Base-by-base conservation (phyloP, 2,888 invertebrate genomes). In the Drosophila anceps region DNA sequence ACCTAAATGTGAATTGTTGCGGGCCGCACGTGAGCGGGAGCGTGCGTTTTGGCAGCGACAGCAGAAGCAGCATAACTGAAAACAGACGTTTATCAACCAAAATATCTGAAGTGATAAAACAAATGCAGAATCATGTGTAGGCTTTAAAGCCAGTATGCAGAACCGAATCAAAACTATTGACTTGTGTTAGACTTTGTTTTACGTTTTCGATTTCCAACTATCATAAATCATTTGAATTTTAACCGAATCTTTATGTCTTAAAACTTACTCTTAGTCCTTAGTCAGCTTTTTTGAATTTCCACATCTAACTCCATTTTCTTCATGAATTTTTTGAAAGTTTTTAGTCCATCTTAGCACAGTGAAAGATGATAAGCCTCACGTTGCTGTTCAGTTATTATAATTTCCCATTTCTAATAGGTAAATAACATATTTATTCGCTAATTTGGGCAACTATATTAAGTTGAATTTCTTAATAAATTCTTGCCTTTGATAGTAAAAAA, bases 1-100 rank as follows among this genome's bases (percentile, higher is more conserved):
- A 86, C 83, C 83, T 83, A 83, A 84, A 86, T 83, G 68, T 39
- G 70, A 66, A 79, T 66, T 66, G 43, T 39, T 54, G 65, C 37
- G 48, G 37, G 54, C 27, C 44, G 51, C 20, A 35, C 8, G 29
- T 18, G 60, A 35, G 35, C 41, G 39, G 9, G 24, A 10, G 12
- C 8, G 10, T 4, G 43, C 1, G 15, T 15, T 20, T 41, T 18
- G 29, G 20, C 31, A 43, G 41, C 5, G 29, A 13, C 12, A 31
- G 9, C 31, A 8, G 33, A 35, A 51, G 24, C 9, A 53, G 35
- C 12, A 24, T 18, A 50, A 1, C 20, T 27, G 9, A n/a, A 39
- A n/a, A 10, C 33, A 10, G 27, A 44, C n/a, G 50, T 55, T 20
- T 39, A 35, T 62, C 65, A 77, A 69, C 77, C 60, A 57, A 15